Base-by-base conservation (phyloP, 2,113 vertebrate species). In the Strix uralensis region DNA sequence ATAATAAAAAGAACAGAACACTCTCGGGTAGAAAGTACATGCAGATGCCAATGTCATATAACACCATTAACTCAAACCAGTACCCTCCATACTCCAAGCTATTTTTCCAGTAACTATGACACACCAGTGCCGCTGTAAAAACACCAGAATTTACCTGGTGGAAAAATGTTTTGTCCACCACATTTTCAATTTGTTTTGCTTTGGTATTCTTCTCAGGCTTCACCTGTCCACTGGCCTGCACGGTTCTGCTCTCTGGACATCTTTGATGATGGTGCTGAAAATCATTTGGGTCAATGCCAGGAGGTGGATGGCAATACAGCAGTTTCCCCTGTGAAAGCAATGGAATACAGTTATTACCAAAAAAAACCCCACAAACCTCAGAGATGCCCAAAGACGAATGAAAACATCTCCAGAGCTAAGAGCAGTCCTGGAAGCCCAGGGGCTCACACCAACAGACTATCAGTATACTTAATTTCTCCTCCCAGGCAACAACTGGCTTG, bases 131-230 rank as follows among this genome's bases (percentile, higher is more conserved):
- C 70, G 30, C 85, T 49, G 47, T 30, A 63, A 82, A 36, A 80
- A 29, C 10, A n/a, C 21, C 27, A 81, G n/a, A 77, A 94, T 54
- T 97, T 97, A 99, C 99, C 98, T 99, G 99, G 96, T 99, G 99
- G 92, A 99, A 99, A 97, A 99, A 99, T 5, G 97, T 97, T 97
- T 98, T 98, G 96, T 99, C 99, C 25, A 99, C 99, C 12, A 98
- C 69, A 92, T 99, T 99, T 97, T 99, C 99, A 40, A 99, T 99
- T 86, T 98, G 98, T 91, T 97, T 98, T 85, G 97, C 93, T 96
- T 98, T 99, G n/a, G 72, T 96, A 32, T 91, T 96, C 74, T 95
- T 98, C 61, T 78, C 80, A 9, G 81, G 47, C 25, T 94, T 92
- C 25, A 49, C 65, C 65, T 89, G 73, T 34, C 92, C 67, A 12